Conservation (phyloP, 2,797 vertebrate genomes). For the Numenius phaeopus region DNA sequence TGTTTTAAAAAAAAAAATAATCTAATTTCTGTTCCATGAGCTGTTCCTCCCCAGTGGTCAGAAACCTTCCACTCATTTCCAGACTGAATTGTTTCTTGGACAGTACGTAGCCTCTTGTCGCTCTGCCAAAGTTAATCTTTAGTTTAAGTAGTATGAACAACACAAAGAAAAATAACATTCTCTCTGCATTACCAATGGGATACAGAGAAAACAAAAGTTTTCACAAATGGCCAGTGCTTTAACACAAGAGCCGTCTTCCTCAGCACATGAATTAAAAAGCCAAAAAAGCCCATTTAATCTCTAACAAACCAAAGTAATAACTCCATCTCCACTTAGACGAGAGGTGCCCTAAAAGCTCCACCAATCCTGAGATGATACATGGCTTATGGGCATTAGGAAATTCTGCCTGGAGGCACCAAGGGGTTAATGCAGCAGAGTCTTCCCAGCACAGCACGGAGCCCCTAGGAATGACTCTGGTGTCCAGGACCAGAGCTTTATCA, state of each 20-base stretch:
- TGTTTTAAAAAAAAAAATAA: background rate
- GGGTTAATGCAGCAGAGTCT: background rate
- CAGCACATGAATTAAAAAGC: background rate
- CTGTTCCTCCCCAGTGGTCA: background rate
- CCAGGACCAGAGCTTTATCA: background rate
- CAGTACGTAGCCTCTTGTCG: background rate
- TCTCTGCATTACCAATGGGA: background rate
- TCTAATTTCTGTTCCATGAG: background rate
- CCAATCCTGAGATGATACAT: background rate
- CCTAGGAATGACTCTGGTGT: background rate
- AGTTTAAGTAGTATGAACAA: background rate
- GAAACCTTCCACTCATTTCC: background rate
- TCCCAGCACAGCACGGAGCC: background rate
- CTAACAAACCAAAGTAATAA: background rate
- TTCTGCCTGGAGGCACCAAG: background rate
- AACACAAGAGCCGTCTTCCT: background rate
- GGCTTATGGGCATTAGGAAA: background rate
- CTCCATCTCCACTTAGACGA: background rate
- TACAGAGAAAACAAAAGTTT: background rate
- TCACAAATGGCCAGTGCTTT: background rate
- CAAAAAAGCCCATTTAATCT: background rate
- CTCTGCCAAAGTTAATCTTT: slow-evolving; percentile 21
- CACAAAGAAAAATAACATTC: slow-evolving; percentile 3
- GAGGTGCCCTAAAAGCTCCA: background rate
- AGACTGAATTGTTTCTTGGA: slow-evolving; percentile 11